These are phyloP conservation scores for Torymus aiolomorphi DNA, from an alignment of 2,888 invertebrate species.

Conservation along the genomic window DNA sequence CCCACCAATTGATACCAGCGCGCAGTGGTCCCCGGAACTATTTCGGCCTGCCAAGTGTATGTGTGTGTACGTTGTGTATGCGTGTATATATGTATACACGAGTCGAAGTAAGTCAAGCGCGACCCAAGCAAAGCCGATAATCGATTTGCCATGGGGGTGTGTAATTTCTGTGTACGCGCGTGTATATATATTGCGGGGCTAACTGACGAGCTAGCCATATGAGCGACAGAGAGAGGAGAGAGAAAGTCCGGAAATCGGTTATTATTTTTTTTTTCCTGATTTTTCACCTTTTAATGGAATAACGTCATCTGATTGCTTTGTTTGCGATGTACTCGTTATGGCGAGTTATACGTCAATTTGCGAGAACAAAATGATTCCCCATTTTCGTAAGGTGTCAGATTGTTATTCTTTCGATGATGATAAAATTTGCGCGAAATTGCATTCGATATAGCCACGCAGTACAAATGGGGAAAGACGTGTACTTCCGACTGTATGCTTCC, in stretches of 20 bases:
- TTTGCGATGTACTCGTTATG: neutral
- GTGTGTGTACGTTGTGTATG: neutral
- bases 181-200: too few relatives aligned
- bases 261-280: constrained; percentile 20
- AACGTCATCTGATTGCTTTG: neutral
- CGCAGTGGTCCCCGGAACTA: constrained; percentile 34
- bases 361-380: too few relatives aligned
- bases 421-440: too few relatives aligned
- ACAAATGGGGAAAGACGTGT: too few relatives aligned
- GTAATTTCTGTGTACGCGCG: constrained; percentile 35
- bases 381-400: too few relatives aligned
- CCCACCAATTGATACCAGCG: too few relatives aligned
- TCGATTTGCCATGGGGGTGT: constrained; percentile 45
- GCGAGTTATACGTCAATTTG: neutral
- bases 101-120: constrained; percentile 36
- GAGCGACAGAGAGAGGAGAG: neutral
- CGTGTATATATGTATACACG: neutral
- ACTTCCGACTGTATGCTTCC: too few relatives aligned
- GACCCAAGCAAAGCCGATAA: constrained; percentile 37
- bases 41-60: constrained; percentile 15
- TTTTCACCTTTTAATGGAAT: constrained; percentile 22
- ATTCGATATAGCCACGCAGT: too few relatives aligned
- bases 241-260: constrained; percentile 29
- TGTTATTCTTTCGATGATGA: too few relatives aligned
- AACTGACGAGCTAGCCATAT: neutral